These are phyloP conservation scores for Tylochromis polylepis DNA, from an alignment of 2,113 vertebrate species.

Conservation along the genomic window DNA sequence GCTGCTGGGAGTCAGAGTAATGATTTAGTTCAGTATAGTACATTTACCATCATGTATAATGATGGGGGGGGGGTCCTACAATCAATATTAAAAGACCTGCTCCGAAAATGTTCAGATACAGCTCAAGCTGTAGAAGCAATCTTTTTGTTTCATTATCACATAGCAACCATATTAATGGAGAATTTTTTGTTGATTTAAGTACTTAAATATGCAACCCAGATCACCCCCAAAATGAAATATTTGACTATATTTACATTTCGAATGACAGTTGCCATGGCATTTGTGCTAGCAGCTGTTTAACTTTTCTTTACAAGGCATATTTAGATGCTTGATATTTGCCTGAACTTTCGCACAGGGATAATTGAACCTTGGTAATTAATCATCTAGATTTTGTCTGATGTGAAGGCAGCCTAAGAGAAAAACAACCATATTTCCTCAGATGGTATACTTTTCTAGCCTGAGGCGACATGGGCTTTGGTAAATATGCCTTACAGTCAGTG, in stretches of 20 bases:
- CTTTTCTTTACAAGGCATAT: not conserved
- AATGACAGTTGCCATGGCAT: slow-evolving; percentile 12
- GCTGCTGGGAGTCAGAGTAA: not conserved
- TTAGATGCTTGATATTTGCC: slow-evolving; percentile 23
- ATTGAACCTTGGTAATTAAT: slow-evolving; percentile 16
- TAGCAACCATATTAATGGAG: not conserved
- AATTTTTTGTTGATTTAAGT: not conserved
- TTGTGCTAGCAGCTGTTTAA: not conserved
- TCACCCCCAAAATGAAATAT: not conserved
- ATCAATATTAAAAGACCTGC: not conserved
- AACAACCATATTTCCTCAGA: not conserved
- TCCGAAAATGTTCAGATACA: not conserved
- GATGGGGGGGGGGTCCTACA: too few species aligned
- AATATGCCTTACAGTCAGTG: not conserved
- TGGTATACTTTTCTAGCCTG: not conserved
- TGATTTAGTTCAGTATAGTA: not conserved
- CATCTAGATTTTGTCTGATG: slow-evolving; percentile 5
- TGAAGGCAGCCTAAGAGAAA: not conserved
- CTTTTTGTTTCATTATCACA: not conserved
- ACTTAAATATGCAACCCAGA: not conserved
- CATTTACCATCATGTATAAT: not conserved
- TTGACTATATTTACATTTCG: not conserved
- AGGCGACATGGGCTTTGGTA: not conserved
- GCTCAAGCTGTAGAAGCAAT: not conserved
- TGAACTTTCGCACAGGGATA: not conserved